Evolutionary conservation across 2,797 vertebrate species (phyloP).

Genomic region (Trachurus trachurus): DNA sequence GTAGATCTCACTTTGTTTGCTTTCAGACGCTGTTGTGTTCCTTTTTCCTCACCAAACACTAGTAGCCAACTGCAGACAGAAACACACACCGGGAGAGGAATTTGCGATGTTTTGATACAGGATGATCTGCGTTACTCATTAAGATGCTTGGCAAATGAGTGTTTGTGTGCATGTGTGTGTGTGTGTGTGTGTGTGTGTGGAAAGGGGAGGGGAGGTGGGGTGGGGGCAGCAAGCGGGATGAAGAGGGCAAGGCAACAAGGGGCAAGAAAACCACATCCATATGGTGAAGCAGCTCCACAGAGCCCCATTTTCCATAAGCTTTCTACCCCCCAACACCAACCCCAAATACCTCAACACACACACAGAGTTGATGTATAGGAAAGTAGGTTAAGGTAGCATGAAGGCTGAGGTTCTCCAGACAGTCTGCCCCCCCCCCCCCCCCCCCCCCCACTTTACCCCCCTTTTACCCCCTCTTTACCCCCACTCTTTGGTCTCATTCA

Average conservation of each 20-base stretch:
- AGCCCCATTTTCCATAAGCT: conserved; percentile 76
- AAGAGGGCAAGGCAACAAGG: conserved; percentile 59
- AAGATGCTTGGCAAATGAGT: conserved; percentile 69
- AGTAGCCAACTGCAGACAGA: conserved; percentile 49
- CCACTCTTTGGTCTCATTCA: conserved; percentile 33
- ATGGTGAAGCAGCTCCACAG: conserved; percentile 73
- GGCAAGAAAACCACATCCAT: conserved; percentile 82
- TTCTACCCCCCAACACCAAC: conserved; percentile 69
- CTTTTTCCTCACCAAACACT: conserved; percentile 55
- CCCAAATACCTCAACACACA: conserved; percentile 65
- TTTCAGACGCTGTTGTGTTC: conserved; percentile 46
- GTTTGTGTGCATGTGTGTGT: conserved; percentile 53
- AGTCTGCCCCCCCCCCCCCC: conserved; percentile 21
- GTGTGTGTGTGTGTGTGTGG: conserved; percentile 21
- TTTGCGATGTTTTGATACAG: conserved; percentile 67
- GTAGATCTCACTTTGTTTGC: conserved; percentile 64
- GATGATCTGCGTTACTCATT: conserved; percentile 75
- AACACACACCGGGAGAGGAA: conserved; percentile 54
- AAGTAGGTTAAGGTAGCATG: conserved; percentile 71
- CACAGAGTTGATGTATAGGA: conserved; percentile 63
- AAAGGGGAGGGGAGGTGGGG: conserved; percentile 14
- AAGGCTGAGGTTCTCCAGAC: conserved; percentile 72
- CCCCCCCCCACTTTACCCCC: not conserved
- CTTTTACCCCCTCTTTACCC: not conserved
- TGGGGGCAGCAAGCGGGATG: no score